A percentile compares a stretch with the other conserved stretches of the same genome.
These are phyloP conservation scores for Pyrochroa serraticornis DNA, from an alignment of 2,888 invertebrate genomes.

Conservation along the genomic window DNA sequence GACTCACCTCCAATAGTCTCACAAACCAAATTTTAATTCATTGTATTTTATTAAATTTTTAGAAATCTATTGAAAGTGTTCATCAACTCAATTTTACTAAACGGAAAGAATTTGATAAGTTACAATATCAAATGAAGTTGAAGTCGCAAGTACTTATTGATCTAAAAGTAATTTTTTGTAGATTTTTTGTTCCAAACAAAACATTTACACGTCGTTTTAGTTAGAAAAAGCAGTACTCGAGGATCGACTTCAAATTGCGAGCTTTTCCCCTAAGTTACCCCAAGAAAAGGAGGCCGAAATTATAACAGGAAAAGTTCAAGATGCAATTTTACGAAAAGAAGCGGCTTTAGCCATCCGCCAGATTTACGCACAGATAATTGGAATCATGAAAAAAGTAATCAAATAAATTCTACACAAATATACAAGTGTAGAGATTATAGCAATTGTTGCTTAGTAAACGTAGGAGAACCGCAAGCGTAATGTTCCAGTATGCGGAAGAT, in stretches of 20 bases:
- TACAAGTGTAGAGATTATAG: too few relatives aligned
- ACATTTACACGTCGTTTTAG: slow-evolving; percentile 52
- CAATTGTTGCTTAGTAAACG: too few relatives aligned
- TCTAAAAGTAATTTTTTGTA: slow-evolving; percentile 62
- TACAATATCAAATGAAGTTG: slow-evolving; percentile 65
- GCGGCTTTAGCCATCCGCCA: slow-evolving; percentile 69
- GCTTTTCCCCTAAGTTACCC: slow-evolving; percentile 6
- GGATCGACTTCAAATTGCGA: slow-evolving; percentile 60
- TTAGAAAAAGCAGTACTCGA: slow-evolving; percentile 62
- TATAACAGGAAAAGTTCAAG: slow-evolving; percentile 67
- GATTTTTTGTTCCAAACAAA: neutral
- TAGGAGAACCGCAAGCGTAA: too few relatives aligned
- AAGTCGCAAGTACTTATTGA: slow-evolving; percentile 65
- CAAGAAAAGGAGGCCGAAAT: slow-evolving; percentile 64
- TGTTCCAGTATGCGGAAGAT: too few relatives aligned
- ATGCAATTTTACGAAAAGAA: slow-evolving; percentile 67
- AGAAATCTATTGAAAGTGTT: slow-evolving; percentile 67
- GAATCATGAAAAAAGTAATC: slow-evolving; percentile 70
- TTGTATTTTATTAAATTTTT: slow-evolving; percentile 39
- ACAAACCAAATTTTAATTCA: neutral
- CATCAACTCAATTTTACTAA: slow-evolving; percentile 69
- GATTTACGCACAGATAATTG: slow-evolving; percentile 67
- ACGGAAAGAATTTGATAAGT: slow-evolving; percentile 66
- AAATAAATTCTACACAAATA: too few relatives aligned
- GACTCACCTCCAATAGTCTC: slow-evolving; percentile 54